Base-by-base conservation (phyloP, 2,888 invertebrate species). In the Amphipyra tragopoginis region DNA sequence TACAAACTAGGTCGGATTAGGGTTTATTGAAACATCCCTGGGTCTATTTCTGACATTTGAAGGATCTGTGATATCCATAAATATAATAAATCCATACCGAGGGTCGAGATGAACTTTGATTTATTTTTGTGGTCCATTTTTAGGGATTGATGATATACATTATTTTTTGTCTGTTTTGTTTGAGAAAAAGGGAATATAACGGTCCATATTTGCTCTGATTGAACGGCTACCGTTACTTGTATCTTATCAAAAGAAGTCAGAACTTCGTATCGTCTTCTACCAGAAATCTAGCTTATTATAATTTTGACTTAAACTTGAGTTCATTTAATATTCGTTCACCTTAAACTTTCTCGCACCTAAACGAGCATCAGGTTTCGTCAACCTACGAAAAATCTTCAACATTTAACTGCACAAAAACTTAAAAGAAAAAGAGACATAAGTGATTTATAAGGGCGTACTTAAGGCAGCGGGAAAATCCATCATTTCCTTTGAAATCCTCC, bases 1-100 rank as follows among this genome's bases (percentile, higher is more conserved):
- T 71, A 61, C 38, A 73, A 73, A 71, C 47, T 71, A 55, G 71
- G 69, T 48, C 44, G 48, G 50, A 57, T 68, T 52, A 74, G 40
- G 62, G 69, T 58, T 55, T 57, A 70, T 57, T 73, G 70, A 68
- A 57, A 58, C 57, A 51, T 57, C 34, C 34, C 33, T 14, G 13
- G 47, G 40, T 54, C 39, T 49, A 59, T 53, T 34, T 45, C 40
- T 54, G 56, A 61, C 40, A 49, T 57, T 29, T 68, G 61, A 73
- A 61, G 53, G 68, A 47, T 43, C 40, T 44, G 33, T 43, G 48
- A 29, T 72, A 50, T 61, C 45, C 56, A 40, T 42, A 73, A 56
- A 68, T 57, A 61, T 68, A 43, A 54, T 62, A 54, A 47, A 53
- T 61, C 15, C 43, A 14, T 43, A 44, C 36, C 29, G 45, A 50